Evolutionary conservation across 2,888 invertebrate species (phyloP), one percentile per base, ranked within the genome.

Genomic region (Muschampia plurimacula): DNA sequence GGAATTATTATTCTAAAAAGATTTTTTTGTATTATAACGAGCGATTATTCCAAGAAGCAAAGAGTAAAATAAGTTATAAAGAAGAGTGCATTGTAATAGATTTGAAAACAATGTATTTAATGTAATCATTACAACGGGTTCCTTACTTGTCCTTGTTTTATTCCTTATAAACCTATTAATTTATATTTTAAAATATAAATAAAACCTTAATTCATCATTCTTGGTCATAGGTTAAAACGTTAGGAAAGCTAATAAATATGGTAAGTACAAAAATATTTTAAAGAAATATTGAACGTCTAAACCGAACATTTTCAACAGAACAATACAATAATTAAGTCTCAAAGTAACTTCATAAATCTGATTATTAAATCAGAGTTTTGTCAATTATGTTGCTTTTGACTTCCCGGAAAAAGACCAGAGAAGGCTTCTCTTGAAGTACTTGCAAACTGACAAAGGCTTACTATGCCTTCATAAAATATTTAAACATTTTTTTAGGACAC

Each of bases 291-390:
- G 52, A 52, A 22, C 15, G 2, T 9, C 52, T 15, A 22, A 55
- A 55, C 15, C 55, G 52, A 32, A 41, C 15, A 22, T 41, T 67
- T 67, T 15, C 36, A 57, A 8, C 13, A 28, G n/a, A 22, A 63
- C 15, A 69, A 69, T 10, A 62, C 15, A 62, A 49, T 28, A 62
- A 49, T 69, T 69, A 69, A 22, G 32, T 67, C 22, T 7, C 15
- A 15, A 52, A 62, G 62, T 62, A 39, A 62, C 22, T 52, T 69
- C 46, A 39, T 69, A 62, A 63, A 44, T 70, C 32, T 15, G 59
- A 59, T 36, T 64, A 62, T 70, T 44, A 28, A 69, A 69, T 59
- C 46, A 36, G 44, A 70, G 59, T 70, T 65, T 64, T 46, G 41
- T 63, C 64, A 70, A 70, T 36, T 64, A 64, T 12, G 41, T 12